Percentiles rank a stretch among this genome's conserved stretches.
phyloP scores from a whole-genome alignment of 2,113 vertebrate genomes.

The Perccottus glenii region DNA sequence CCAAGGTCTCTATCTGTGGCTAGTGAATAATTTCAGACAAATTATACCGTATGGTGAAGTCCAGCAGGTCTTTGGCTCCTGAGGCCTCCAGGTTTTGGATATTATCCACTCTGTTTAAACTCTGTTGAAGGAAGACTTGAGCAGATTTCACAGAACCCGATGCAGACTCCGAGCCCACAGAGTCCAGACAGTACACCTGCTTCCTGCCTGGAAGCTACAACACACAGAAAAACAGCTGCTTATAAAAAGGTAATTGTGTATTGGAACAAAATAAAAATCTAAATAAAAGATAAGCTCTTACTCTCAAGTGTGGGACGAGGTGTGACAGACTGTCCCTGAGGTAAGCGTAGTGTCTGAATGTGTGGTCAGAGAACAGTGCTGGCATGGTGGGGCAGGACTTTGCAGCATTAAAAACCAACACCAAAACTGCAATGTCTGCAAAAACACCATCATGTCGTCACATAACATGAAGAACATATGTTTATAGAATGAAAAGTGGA shows the following conservation, averaged over 20 bases:
- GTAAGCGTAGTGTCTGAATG: conserved; percentile 95
- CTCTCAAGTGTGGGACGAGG: conserved; percentile 90
- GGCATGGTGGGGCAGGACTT: conserved; percentile 95
- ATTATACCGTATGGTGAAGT: conserved; percentile 90
- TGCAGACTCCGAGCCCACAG: conserved; percentile 72
- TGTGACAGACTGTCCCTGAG: conserved; percentile 96
- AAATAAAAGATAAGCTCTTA: conserved; percentile 60
- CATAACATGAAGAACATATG: not conserved
- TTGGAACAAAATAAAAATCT: no score
- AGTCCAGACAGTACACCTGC: conserved; percentile 77
- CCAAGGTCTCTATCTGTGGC: no score
- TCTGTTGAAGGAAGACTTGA: conserved; percentile 92
- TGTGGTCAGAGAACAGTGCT: conserved; percentile 95
- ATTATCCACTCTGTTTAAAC: conserved; percentile 87
- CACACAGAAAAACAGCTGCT: not conserved
- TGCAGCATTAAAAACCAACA: conserved; percentile 96
- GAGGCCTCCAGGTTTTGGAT: conserved; percentile 91
- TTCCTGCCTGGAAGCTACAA: conserved; percentile 89
- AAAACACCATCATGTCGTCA: not conserved
- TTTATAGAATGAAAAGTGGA: not conserved
- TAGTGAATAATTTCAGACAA: no score
- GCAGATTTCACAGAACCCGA: conserved; percentile 87
- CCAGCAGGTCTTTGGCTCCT: conserved; percentile 90
- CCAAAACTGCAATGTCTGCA: conserved; percentile 94
- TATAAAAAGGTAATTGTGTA: not conserved